Evolutionary conservation across 2,888 invertebrate genomes (phyloP).

Genomic region (Flabesymbios commensalis): DNA sequence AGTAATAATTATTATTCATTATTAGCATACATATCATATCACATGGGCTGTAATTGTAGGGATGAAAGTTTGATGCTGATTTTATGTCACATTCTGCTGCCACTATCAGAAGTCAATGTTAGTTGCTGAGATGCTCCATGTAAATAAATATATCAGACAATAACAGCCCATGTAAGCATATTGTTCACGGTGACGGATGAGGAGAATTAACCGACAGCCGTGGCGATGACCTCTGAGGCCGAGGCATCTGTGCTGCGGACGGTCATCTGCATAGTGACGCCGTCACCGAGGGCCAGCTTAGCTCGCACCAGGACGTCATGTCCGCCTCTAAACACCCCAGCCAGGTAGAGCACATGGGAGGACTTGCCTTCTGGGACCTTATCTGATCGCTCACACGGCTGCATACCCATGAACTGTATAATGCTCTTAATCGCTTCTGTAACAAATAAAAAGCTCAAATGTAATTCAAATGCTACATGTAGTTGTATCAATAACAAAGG

Average conservation of each 20-base stretch:
- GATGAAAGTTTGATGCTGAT: too few species aligned
- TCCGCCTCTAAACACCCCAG: slow-evolving; percentile 89
- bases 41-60: too few species aligned
- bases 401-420: slow-evolving; percentile 80
- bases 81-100: too few species aligned
- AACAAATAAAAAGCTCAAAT: slow-evolving; percentile 26
- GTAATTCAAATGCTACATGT: too few species aligned
- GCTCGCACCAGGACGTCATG: slow-evolving; percentile 86
- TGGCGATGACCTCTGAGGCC: slow-evolving; percentile 80
- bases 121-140: too few species aligned
- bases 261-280: slow-evolving; percentile 89
- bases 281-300: slow-evolving; percentile 68
- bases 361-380: slow-evolving; percentile 79
- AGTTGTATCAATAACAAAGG: too few species aligned
- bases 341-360: slow-evolving; percentile 78
- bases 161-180: too few species aligned
- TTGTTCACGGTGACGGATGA: too few species aligned
- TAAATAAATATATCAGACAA: too few species aligned
- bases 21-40: too few species aligned
- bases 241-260: slow-evolving; percentile 84
- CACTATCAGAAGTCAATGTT: too few species aligned
- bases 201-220: slow-evolving; percentile 60
- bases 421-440: slow-evolving; percentile 80
- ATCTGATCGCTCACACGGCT: slow-evolving; percentile 82
- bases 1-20: too few species aligned